These are phyloP conservation scores for Fabriciana adippe DNA, from an alignment of 2,888 invertebrate species.

Conservation along the genomic window DNA sequence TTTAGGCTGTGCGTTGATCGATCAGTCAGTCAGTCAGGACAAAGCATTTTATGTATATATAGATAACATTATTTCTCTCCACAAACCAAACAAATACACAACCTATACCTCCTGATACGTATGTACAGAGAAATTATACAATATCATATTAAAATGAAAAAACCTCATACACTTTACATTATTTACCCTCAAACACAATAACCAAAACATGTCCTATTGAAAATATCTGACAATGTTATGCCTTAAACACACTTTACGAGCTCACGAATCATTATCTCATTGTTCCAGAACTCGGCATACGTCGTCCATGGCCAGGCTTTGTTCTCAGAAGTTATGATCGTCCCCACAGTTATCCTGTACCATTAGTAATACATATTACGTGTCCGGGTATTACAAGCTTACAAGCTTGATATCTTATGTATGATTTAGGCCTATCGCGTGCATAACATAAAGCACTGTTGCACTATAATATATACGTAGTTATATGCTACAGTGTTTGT, in stretches of 20 bases:
- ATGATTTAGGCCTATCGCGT: slow-evolving; percentile 43
- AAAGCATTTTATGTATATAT: no score
- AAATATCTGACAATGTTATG: slow-evolving; percentile 7
- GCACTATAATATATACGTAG: neutral
- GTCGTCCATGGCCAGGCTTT: slow-evolving; percentile 65
- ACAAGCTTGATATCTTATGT: slow-evolving; percentile 52
- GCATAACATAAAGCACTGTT: neutral
- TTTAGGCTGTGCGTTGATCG: no score
- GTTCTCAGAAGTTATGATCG: slow-evolving; percentile 73
- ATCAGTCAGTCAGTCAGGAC: no score
- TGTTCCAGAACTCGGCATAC: slow-evolving; percentile 60
- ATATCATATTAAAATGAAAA: neutral
- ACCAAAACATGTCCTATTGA: neutral
- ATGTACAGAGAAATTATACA: no score
- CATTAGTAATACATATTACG: slow-evolving; percentile 73
- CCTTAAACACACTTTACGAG: slow-evolving; percentile 53
- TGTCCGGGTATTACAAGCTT: slow-evolving; percentile 58
- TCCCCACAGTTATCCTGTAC: slow-evolving; percentile 65
- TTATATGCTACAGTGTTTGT: no score
- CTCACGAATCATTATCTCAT: slow-evolving; percentile 74
- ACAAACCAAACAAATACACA: no score
- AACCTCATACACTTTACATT: neutral
- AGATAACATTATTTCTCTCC: no score
- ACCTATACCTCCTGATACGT: no score
- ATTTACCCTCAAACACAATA: neutral